These are phyloP conservation scores for Drosophila neotestacea DNA, from an alignment of 2,888 invertebrate genomes.

Conservation along the genomic window DNA sequence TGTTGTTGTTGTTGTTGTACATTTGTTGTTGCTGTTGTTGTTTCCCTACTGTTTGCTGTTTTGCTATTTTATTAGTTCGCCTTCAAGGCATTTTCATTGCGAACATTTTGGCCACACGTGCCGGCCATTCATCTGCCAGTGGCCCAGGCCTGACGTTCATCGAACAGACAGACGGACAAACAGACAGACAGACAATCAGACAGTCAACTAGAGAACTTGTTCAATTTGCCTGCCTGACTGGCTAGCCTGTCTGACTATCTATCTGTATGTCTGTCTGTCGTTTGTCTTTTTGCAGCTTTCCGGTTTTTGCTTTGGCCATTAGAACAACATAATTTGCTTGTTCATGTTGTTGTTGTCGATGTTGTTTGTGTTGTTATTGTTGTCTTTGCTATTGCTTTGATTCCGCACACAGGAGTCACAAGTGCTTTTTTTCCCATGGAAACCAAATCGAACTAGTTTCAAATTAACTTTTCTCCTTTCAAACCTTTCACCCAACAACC, in stretches of 20 bases:
- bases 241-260: constrained; percentile 14
- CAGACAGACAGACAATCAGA: constrained; percentile 26
- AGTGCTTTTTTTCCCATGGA: constrained; percentile 17
- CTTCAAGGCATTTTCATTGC: constrained; percentile 59
- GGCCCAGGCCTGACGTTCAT: constrained; percentile 18
- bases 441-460: constrained; percentile 6
- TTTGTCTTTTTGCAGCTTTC: constrained; percentile 36
- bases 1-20: constrained; percentile 22
- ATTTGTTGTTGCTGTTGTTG: constrained; percentile 18
- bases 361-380: constrained; percentile 33
- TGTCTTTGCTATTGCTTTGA: constrained; percentile 39
- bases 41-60: constrained; percentile 41
- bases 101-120: constrained; percentile 77
- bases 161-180: constrained; percentile 22
- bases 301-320: constrained; percentile 48
- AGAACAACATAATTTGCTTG: constrained; percentile 69
- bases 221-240: constrained; percentile 40
- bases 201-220: constrained; percentile 39
- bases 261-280: constrained; percentile 6
- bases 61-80: constrained; percentile 70
- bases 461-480: not conserved
- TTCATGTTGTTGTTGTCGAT: constrained; percentile 50
- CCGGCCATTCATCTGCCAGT: constrained; percentile 70
- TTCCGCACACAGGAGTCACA: constrained; percentile 23
- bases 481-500: constrained; percentile 2